phyloP scores from a whole-genome alignment of 1,140 invertebrate genomes.

The Arctopsyche grandis region DNA sequence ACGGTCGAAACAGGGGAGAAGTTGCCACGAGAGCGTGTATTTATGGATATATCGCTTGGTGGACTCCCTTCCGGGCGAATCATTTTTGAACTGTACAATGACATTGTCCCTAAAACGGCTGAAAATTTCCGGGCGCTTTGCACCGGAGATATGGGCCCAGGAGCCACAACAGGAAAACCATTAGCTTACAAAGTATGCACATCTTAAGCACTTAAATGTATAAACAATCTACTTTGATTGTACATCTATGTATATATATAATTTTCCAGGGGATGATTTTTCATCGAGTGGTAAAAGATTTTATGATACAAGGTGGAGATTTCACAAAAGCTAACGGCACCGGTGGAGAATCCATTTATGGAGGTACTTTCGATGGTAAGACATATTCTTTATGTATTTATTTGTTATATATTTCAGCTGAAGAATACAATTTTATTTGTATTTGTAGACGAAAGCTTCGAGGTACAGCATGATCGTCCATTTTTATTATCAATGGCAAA shows the following conservation, averaged over 20 bases:
- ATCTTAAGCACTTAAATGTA: not conserved
- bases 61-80: conserved; percentile 87
- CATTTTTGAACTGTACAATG: conserved; percentile 93
- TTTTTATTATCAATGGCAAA: conserved; percentile 97
- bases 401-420: no score
- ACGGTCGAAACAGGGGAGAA: conserved; percentile 46
- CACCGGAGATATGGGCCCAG: conserved; percentile 87
- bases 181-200: conserved; percentile 76
- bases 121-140: conserved; percentile 95
- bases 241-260: not conserved
- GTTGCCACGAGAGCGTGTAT: conserved; percentile 71
- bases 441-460: conserved; percentile 90
- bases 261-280: conserved; percentile 82
- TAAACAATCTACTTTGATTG: not conserved
- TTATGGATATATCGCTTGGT: conserved; percentile 94
- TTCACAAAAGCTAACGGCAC: conserved; percentile 91
- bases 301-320: conserved; percentile 90
- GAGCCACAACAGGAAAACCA: conserved; percentile 76
- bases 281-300: conserved; percentile 92
- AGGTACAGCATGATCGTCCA: conserved; percentile 86
- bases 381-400: conserved; percentile 30
- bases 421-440: conserved; percentile 34
- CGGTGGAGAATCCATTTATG: conserved; percentile 92
- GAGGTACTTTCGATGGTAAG: conserved; percentile 85
- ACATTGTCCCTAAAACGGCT: conserved; percentile 92